Conservation (phyloP, 2,888 invertebrate species). For the Conomelus anceps region DNA sequence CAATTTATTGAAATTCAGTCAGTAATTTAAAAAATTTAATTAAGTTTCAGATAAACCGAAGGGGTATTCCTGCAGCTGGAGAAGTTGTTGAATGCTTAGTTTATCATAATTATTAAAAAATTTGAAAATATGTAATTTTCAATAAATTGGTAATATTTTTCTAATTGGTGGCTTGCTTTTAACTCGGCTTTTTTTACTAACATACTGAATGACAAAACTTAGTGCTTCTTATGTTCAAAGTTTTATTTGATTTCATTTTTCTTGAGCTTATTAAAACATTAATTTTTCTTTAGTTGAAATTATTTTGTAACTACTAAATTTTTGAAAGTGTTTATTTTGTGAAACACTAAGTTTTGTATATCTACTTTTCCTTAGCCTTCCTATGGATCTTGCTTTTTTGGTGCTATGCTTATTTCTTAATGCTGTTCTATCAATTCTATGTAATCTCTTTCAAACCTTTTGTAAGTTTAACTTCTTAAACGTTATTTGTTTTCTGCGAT, state of each 20-base stretch:
- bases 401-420: too few species aligned
- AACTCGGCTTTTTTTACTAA: not conserved
- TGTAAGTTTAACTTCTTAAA: too few species aligned
- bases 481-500: too few species aligned
- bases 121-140: not conserved
- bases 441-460: too few species aligned
- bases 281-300: not conserved
- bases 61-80: not conserved
- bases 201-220: not conserved
- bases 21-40: not conserved
- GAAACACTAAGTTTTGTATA: not conserved
- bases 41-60: not conserved
- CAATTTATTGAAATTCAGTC: not conserved
- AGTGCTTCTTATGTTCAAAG: too few species aligned
- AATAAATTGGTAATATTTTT: not conserved
- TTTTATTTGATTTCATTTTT: not conserved
- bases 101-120: not conserved
- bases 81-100: not conserved
- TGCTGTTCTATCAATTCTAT: too few species aligned
- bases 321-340: not conserved
- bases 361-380: not conserved
- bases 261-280: not conserved
- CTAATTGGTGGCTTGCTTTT: not conserved
- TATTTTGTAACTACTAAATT: not conserved
- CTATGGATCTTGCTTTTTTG: not conserved